phyloP scores from a whole-genome alignment of 2,797 vertebrate species.

The Gephyroberyx darwinii region DNA sequence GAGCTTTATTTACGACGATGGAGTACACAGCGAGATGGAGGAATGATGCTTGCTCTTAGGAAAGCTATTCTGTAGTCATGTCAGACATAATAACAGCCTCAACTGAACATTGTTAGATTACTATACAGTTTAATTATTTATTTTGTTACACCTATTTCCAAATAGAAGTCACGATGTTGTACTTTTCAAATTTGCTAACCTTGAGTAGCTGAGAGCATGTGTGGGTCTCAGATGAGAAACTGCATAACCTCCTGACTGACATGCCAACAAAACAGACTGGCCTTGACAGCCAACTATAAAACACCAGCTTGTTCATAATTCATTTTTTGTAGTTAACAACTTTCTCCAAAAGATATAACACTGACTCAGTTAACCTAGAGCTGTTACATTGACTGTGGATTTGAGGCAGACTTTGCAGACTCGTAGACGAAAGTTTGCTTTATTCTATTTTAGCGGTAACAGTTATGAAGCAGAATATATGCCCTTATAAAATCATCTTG shows the following conservation, averaged over 20 bases:
- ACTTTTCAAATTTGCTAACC: background rate
- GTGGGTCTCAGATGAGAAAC: slow-evolving; percentile 4
- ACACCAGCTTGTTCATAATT: background rate
- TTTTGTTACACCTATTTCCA: background rate
- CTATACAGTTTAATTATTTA: background rate
- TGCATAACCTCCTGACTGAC: background rate
- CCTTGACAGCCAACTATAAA: background rate
- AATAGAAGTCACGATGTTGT: background rate
- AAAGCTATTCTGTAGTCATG: background rate
- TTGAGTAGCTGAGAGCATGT: background rate
- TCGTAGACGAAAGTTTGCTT: background rate
- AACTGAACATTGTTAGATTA: background rate
- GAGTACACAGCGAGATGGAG: background rate
- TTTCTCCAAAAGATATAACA: background rate
- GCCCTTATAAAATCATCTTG: background rate
- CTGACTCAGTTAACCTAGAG: background rate
- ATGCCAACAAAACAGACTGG: background rate
- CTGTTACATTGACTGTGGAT: background rate
- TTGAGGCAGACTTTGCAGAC: too few relatives aligned
- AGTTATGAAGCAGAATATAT: background rate
- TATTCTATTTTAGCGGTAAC: background rate
- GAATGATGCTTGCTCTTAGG: background rate
- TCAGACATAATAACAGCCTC: background rate
- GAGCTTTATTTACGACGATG: slow-evolving; percentile 1
- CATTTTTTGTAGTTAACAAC: background rate